A percentile compares a stretch with the other conserved stretches of the same genome.
Conservation (phyloP, 2,888 invertebrate species). For the Pheosia gnoma region DNA sequence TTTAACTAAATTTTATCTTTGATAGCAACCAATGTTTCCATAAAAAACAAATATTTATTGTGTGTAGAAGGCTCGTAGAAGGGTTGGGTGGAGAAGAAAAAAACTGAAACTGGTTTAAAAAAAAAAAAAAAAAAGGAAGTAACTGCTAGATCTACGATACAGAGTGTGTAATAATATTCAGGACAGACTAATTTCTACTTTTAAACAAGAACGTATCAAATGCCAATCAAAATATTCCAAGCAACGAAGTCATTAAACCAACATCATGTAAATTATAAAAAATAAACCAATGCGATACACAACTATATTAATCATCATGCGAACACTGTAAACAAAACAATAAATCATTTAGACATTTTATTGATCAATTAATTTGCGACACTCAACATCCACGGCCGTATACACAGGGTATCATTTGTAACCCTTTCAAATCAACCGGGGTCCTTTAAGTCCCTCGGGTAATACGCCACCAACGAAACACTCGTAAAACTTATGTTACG, state of each 20-base stretch:
- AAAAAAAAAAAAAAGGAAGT: too few relatives aligned
- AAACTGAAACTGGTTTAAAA: too few relatives aligned
- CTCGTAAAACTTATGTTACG: constrained; percentile 15
- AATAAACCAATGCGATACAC: constrained; percentile 7
- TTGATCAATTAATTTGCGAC: constrained; percentile 39
- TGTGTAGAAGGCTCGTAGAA: too few relatives aligned
- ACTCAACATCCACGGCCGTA: constrained; percentile 10
- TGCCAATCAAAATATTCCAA: not conserved
- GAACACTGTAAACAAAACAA: constrained; percentile 44
- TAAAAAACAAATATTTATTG: too few relatives aligned
- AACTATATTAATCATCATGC: constrained; percentile 28
- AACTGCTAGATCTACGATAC: too few relatives aligned
- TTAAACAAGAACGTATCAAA: not conserved
- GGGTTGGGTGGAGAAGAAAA: too few relatives aligned
- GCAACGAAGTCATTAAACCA: not conserved
- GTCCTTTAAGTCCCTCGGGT: constrained; percentile 12
- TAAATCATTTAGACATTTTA: constrained; percentile 44
- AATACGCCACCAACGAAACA: constrained; percentile 18
- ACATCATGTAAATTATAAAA: not conserved
- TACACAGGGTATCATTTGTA: constrained; percentile 20
- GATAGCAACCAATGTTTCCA: too few relatives aligned
- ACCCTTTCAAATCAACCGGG: constrained; percentile 28
- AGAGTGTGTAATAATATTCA: not conserved
- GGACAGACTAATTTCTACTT: not conserved
- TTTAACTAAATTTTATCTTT: too few relatives aligned